Evolutionary conservation across 2,797 vertebrate genomes (phyloP).

Genomic region (Tapirus indicus): DNA sequence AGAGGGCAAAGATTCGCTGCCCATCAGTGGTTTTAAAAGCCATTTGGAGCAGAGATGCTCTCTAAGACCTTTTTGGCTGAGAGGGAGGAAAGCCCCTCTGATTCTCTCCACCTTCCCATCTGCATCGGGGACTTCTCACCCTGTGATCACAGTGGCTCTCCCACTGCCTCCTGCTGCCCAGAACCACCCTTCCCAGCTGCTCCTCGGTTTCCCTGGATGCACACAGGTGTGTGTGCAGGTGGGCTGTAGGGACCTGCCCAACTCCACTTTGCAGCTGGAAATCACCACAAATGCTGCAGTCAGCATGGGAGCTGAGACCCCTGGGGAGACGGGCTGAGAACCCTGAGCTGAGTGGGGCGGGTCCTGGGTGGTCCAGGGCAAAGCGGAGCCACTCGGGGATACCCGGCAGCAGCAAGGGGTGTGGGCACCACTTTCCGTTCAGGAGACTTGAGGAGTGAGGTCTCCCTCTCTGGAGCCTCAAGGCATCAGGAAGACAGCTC

Average conservation of each 20-base stretch:
- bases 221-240: no score
- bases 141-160: neutral
- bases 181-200: neutral
- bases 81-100: neutral
- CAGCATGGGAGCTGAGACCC: neutral
- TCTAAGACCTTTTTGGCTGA: no score
- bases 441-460: neutral
- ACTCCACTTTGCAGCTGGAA: no score
- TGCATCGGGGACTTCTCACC: rapidly evolving
- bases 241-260: neutral
- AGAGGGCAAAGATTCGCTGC: rapidly evolving
- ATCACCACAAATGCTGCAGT: neutral
- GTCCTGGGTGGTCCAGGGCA: neutral
- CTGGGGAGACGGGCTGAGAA: rapidly evolving
- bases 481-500: neutral
- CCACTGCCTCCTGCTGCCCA: neutral
- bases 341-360: no score
- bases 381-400: neutral
- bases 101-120: neutral
- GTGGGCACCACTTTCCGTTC: neutral
- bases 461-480: neutral
- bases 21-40: neutral
- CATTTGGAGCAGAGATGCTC: neutral
- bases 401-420: rapidly evolving
- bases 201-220: rapidly evolving